phyloP scores from a whole-genome alignment of 2,888 invertebrate species.

The Sericinus montela region DNA sequence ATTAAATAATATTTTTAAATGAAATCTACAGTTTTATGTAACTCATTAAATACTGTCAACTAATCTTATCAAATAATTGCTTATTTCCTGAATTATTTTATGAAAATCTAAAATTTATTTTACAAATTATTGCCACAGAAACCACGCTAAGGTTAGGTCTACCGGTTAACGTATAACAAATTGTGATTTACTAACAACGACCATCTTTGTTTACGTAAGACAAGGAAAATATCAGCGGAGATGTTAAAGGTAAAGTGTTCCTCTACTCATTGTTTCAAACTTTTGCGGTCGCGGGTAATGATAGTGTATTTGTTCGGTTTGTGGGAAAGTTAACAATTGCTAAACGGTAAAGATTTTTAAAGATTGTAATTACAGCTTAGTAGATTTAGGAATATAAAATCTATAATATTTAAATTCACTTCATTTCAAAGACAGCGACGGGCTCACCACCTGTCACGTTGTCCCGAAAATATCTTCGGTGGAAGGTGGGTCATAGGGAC shows the following conservation, averaged over 20 bases:
- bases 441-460: too few relatives aligned
- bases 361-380: too few relatives aligned
- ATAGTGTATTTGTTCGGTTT: not conserved
- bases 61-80: too few relatives aligned
- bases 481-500: too few relatives aligned
- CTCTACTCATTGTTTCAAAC: slow-evolving; percentile 5
- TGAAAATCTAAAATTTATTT: not conserved
- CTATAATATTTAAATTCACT: too few relatives aligned
- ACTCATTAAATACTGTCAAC: too few relatives aligned
- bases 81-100: not conserved
- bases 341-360: not conserved
- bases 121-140: slow-evolving; percentile 1
- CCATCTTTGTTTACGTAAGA: slow-evolving; percentile 14
- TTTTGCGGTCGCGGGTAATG: slow-evolving; percentile 2
- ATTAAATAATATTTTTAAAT: too few relatives aligned
- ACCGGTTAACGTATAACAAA: slow-evolving; percentile 12
- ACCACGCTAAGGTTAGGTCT: not conserved
- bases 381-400: too few relatives aligned
- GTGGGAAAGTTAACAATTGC: slow-evolving; percentile 3
- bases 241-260: slow-evolving; percentile 1
- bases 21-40: too few relatives aligned
- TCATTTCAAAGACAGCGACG: too few relatives aligned
- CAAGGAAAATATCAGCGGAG: slow-evolving; percentile 9
- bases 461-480: too few relatives aligned
- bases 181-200: slow-evolving; percentile 9